Evolutionary conservation across 2,113 vertebrate genomes (phyloP).

Genomic region (Coturnix japonica): DNA sequence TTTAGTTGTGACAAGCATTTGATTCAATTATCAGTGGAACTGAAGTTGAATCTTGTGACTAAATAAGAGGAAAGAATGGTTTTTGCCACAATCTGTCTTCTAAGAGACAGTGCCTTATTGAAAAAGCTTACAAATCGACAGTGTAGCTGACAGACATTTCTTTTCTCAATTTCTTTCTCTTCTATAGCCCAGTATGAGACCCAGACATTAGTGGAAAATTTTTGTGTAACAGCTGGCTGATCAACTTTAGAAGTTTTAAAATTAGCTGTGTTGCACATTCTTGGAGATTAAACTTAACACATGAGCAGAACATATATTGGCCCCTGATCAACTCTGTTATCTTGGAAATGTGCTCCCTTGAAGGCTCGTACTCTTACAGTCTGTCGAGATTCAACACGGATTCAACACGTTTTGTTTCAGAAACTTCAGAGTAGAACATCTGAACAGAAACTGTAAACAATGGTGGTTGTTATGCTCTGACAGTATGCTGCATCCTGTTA

Average conservation of each 20-base stretch:
- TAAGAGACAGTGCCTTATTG: background rate
- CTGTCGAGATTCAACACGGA: background rate
- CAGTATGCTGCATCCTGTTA: background rate
- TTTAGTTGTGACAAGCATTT: background rate
- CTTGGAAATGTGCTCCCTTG: background rate
- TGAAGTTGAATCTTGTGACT: conserved; percentile 4
- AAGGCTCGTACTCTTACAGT: background rate
- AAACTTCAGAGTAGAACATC: background rate
- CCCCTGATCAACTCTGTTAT: background rate
- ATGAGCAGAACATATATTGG: background rate
- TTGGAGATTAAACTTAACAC: background rate
- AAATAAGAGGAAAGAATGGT: background rate
- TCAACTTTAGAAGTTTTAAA: background rate
- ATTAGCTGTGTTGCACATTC: background rate
- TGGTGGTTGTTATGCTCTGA: background rate
- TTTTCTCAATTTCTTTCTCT: background rate
- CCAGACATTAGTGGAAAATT: background rate
- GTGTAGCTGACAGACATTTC: background rate
- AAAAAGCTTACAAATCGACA: conserved; percentile 18
- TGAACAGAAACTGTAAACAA: background rate
- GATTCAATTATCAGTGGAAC: background rate
- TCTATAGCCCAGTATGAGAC: background rate
- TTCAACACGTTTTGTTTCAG: background rate
- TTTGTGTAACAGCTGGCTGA: background rate
- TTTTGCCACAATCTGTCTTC: background rate